A percentile compares a stretch with the other conserved stretches of the same genome.
Evolutionary conservation across 2,888 invertebrate species (phyloP).

Genomic region (Spodoptera littoralis): DNA sequence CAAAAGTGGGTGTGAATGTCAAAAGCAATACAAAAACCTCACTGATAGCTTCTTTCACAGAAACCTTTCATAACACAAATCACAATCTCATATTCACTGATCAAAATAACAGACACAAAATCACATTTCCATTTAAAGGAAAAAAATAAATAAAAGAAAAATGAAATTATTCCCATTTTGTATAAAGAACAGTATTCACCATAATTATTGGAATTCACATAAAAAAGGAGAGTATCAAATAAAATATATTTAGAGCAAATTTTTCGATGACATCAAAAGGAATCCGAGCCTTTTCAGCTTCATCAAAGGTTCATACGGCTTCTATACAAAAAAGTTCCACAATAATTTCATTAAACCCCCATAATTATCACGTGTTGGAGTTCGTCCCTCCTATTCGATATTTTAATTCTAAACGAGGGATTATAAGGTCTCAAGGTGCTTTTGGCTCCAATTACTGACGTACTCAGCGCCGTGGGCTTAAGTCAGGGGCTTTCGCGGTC

Average conservation of each 20-base stretch:
- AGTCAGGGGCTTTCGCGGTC: conserved; percentile 41
- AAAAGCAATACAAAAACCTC: too few relatives aligned
- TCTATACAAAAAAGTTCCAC: conserved; percentile 15
- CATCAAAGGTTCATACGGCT: conserved; percentile 3
- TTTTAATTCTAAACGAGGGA: conserved; percentile 68
- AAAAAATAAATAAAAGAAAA: too few relatives aligned
- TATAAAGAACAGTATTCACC: too few relatives aligned
- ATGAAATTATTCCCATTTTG: too few relatives aligned
- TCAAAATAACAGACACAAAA: too few relatives aligned
- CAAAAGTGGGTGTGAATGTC: too few relatives aligned
- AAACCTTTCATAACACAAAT: too few relatives aligned
- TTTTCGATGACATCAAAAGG: conserved; percentile 6
- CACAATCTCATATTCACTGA: too few relatives aligned
- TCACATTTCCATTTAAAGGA: too few relatives aligned
- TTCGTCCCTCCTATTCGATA: conserved; percentile 49
- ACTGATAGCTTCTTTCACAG: too few relatives aligned
- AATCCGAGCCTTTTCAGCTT: conserved; percentile 14
- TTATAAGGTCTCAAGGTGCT: conserved; percentile 64
- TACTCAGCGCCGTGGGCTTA: conserved; percentile 42
- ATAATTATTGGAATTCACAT: neutral
- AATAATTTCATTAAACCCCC: conserved; percentile 41
- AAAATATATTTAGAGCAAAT: neutral
- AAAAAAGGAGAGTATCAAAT: conserved; percentile 1
- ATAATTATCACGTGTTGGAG: conserved; percentile 54
- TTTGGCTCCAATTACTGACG: conserved; percentile 64